Conservation (phyloP, 2,113 vertebrate genomes). For the Glaucidium brasilianum region DNA sequence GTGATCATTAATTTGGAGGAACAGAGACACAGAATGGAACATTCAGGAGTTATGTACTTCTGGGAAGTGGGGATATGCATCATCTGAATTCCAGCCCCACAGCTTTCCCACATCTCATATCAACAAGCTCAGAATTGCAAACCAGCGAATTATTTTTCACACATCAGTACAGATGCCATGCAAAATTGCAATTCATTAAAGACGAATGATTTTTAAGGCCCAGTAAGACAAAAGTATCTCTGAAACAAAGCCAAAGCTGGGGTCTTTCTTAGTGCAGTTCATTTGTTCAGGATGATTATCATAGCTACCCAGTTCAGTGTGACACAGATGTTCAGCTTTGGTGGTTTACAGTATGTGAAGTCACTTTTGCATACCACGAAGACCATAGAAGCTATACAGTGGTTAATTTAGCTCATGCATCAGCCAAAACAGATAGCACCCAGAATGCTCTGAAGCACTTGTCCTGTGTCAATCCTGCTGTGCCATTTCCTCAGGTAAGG, state of each 20-base stretch:
- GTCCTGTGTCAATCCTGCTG: not conserved
- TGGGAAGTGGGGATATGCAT: not conserved
- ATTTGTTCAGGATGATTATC: not conserved
- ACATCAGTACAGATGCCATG: not conserved
- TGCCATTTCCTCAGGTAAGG: not conserved
- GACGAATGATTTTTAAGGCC: not conserved
- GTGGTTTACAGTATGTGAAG: not conserved
- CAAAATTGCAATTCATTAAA: not conserved
- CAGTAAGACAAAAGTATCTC: not conserved
- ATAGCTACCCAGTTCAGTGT: not conserved
- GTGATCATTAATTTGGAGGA: not conserved
- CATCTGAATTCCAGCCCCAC: not conserved
- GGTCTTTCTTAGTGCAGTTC: not conserved
- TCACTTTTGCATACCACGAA: not conserved
- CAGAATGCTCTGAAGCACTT: not conserved
- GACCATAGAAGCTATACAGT: not conserved
- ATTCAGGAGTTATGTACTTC: not conserved
- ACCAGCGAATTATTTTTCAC: not conserved
- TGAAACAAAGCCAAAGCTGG: not conserved
- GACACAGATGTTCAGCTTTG: not conserved
- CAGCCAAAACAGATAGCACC: not conserved
- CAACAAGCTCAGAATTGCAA: not conserved
- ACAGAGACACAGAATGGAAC: not conserved
- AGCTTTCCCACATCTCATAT: not conserved
- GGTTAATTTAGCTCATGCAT: not conserved